These are phyloP conservation scores for Steromphala cineraria DNA, from an alignment of 2,888 invertebrate species.

Conservation along the genomic window DNA sequence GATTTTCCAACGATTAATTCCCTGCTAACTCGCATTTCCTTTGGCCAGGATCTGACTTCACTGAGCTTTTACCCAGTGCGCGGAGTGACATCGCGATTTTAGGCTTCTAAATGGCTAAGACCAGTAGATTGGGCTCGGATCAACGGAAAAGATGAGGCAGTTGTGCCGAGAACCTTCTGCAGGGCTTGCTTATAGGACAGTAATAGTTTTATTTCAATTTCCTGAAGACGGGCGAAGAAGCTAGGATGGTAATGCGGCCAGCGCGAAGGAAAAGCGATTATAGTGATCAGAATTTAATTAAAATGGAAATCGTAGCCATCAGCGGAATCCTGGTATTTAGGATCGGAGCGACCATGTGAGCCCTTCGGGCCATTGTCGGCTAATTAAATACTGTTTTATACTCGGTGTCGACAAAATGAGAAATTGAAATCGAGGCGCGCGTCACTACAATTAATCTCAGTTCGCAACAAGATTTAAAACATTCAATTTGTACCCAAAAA, in stretches of 20 bases:
- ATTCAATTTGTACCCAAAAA: slow-evolving; percentile 50
- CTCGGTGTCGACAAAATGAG: slow-evolving; percentile 39
- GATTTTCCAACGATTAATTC: slow-evolving; percentile 7
- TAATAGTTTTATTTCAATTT: slow-evolving; percentile 53
- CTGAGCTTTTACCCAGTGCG: not conserved
- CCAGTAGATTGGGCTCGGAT: slow-evolving; percentile 2
- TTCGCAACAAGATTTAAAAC: slow-evolving; percentile 52
- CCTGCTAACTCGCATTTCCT: slow-evolving; percentile 2
- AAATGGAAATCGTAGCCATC: slow-evolving; percentile 50
- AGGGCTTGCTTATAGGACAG: slow-evolving; percentile 34
- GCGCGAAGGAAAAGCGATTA: slow-evolving; percentile 30
- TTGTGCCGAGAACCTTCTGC: not conserved
- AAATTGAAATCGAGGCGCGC: slow-evolving; percentile 39
- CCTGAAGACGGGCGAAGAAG: slow-evolving; percentile 23
- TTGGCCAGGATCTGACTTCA: slow-evolving; percentile 9
- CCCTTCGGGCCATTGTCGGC: slow-evolving; percentile 33
- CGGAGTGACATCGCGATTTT: slow-evolving; percentile 17
- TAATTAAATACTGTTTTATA: slow-evolving; percentile 55
- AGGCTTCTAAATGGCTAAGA: slow-evolving; percentile 14
- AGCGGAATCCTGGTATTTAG: slow-evolving; percentile 23
- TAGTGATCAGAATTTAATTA: slow-evolving; percentile 54
- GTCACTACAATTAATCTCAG: slow-evolving; percentile 38
- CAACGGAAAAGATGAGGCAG: slow-evolving; percentile 14
- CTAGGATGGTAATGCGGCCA: not conserved
- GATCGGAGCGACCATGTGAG: not conserved